Evolutionary conservation across 1,140 invertebrate genomes (phyloP).

Genomic region (Magallana gigas): DNA sequence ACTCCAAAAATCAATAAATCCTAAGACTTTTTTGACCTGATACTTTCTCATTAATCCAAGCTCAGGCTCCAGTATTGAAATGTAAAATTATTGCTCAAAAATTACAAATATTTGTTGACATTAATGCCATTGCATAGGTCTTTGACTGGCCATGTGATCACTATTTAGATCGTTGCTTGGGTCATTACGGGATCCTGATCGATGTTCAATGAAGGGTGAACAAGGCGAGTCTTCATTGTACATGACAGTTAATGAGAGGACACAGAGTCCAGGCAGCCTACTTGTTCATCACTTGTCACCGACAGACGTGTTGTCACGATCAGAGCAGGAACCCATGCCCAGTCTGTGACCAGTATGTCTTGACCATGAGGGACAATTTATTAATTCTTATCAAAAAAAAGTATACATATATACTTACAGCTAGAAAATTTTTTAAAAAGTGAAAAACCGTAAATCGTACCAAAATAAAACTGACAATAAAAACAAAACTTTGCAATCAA

Average conservation of each 20-base stretch:
- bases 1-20: neutral
- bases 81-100: too few species aligned
- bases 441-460: too few species aligned
- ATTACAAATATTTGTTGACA: too few species aligned
- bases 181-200: neutral
- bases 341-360: too few species aligned
- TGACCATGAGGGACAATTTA: too few species aligned
- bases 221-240: neutral
- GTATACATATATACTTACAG: too few species aligned
- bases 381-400: too few species aligned
- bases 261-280: neutral
- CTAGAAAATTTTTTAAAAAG: too few species aligned
- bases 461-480: too few species aligned
- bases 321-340: neutral
- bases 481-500: too few species aligned
- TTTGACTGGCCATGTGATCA: neutral
- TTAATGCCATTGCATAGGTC: too few species aligned
- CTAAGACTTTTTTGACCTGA: neutral
- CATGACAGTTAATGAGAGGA: neutral
- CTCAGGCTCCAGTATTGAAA: too few species aligned
- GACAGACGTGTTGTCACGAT: neutral
- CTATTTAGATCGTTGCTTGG: neutral
- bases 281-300: conserved; percentile 2
- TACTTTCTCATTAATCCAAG: neutral
- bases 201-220: neutral